Percentiles rank a stretch among this genome's conserved stretches.
Conservation (phyloP, 2,888 invertebrate species). For the Nemurella pictetii region DNA sequence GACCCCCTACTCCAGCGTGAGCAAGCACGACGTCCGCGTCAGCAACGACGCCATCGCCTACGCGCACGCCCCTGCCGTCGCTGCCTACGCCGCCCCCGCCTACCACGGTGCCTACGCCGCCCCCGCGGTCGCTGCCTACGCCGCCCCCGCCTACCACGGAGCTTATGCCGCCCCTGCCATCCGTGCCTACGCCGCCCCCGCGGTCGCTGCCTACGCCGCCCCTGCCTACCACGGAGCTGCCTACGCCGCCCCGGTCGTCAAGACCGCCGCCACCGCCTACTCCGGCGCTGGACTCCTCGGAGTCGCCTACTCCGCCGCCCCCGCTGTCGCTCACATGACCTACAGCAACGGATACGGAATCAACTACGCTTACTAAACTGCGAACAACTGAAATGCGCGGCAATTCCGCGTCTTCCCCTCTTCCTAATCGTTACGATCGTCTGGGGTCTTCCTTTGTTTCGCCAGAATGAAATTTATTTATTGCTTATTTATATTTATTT, state of each 20-base stretch:
- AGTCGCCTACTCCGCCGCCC: constrained; percentile 45
- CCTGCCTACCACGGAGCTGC: constrained; percentile 32
- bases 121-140: constrained; percentile 43
- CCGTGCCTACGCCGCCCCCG: constrained; percentile 45
- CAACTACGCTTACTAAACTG: constrained; percentile 59
- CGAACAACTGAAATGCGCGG: neutral
- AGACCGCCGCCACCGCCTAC: constrained; percentile 49
- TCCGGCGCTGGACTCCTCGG: constrained; percentile 56
- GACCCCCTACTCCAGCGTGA: constrained; percentile 72
- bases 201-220: constrained; percentile 39
- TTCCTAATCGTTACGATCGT: neutral
- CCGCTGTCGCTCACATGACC: constrained; percentile 60
- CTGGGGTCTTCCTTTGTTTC: constrained; percentile 8
- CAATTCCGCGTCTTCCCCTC: neutral
- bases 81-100: constrained; percentile 47
- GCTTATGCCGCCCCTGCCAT: constrained; percentile 50
- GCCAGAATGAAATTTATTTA: constrained; percentile 3
- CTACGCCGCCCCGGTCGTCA: constrained; percentile 53
- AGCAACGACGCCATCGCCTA: constrained; percentile 54
- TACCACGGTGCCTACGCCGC: constrained; percentile 41
- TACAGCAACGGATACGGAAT: constrained; percentile 61
- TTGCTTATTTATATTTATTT: constrained; percentile 23
- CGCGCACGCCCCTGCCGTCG: constrained; percentile 51
- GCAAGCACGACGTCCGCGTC: constrained; percentile 69
- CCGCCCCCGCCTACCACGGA: constrained; percentile 47